Evolutionary conservation across 2,888 invertebrate species (phyloP).

Genomic region (Limnephilus marmoratus): DNA sequence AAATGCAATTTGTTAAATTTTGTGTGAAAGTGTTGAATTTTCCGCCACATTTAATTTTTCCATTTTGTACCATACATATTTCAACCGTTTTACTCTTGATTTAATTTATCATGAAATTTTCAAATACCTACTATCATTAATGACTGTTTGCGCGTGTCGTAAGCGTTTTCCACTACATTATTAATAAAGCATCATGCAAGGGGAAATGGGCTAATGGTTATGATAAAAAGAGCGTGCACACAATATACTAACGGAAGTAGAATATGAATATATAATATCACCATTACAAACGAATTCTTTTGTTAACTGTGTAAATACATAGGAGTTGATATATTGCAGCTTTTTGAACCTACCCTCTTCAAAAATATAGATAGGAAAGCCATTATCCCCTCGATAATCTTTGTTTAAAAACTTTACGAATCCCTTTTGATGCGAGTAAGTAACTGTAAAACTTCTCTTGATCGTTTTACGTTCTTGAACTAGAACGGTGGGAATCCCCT

Average conservation of each 20-base stretch:
- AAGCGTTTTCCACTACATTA: not conserved
- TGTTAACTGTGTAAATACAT: not conserved
- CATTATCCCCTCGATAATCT: not conserved
- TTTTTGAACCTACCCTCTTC: not conserved
- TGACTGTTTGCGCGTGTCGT: not conserved
- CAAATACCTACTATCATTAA: not conserved
- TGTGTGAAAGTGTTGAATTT: not conserved
- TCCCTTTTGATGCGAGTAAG: not conserved
- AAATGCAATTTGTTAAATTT: not conserved
- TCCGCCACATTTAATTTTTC: not conserved
- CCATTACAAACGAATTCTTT: not conserved
- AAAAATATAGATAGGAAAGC: not conserved
- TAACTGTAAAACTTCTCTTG: not conserved
- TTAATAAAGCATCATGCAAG: not conserved
- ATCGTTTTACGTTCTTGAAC: not conserved
- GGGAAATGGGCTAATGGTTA: not conserved
- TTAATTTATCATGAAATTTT: not conserved
- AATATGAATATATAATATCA: not conserved
- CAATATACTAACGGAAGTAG: not conserved
- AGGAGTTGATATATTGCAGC: not conserved
- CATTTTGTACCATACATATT: not conserved
- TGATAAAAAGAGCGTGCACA: not conserved
- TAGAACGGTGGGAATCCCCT: not conserved
- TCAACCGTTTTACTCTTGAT: not conserved
- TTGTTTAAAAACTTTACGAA: not conserved